Evolutionary conservation across 2,888 invertebrate species (phyloP), one percentile per base, ranked within the genome.

Genomic region (Cheilosia grossa): DNA sequence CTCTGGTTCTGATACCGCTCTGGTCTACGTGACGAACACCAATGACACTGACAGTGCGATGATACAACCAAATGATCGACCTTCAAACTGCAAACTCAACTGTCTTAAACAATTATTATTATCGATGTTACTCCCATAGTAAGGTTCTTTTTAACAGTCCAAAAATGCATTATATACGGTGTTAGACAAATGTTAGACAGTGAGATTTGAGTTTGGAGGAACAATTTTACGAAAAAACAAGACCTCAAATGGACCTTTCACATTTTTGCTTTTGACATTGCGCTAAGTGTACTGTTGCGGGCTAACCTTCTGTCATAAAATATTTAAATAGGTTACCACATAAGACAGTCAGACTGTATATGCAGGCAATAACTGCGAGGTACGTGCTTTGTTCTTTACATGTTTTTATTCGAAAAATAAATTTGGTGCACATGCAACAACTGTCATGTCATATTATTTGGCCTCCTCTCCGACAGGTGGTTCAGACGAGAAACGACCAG

Each of bases 21-120:
- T 59, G 73, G 74, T 17, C 37, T 80, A 80, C 80, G 80, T 80
- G 80, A 74, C 66, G 61, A 37, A 74, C 66, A 59, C 13, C 74
- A 80, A 67, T 80, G 80, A 67, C 73, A 66, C 4, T 13, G 37
- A 67, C 66, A 79, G 42, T 30, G 10, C 10, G 21, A 42, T 49
- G 33, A 24, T 73, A 27, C 40, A 70, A 37, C 58, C 19, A 10
- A 47, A 44, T 21, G 47, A 47, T 24, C 58, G 49, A 70, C 70
- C 70, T 70, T 59, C 58, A 44, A 56, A n/a, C 44, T 5, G 6
- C 37, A 42, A 49, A 21, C 58, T 58, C 24, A 37, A 49, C 49
- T 59, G 49, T 42, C 15, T n/a, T 27, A 42, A 54, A 56, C 13
- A 4, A 44, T 54, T 24, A 27, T 27, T 27, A 27, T 27, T 27